Conservation (phyloP, 2,113 vertebrate species). For the Rhabdornis inornatus region DNA sequence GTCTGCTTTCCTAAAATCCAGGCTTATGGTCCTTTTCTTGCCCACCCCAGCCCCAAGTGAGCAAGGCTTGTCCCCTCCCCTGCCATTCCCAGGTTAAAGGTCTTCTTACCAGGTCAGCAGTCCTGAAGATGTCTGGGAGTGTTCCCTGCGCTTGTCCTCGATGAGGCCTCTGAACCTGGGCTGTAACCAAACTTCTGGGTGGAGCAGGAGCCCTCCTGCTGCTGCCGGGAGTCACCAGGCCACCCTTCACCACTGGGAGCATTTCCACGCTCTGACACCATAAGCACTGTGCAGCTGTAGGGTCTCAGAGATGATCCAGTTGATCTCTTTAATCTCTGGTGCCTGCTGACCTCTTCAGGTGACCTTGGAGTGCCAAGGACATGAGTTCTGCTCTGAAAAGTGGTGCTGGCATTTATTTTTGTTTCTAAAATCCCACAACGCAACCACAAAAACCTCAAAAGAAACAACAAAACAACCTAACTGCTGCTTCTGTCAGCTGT, state of each 20-base stretch:
- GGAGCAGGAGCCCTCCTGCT: background rate
- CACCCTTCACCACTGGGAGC: background rate
- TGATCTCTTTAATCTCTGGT: background rate
- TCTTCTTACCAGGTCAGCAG: background rate
- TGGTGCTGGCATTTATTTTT: background rate
- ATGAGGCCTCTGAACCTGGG: background rate
- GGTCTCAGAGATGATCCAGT: background rate
- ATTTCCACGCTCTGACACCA: fast-evolving
- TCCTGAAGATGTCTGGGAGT: background rate
- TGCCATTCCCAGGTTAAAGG: background rate
- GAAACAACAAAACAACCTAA: background rate
- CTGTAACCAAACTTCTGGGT: background rate
- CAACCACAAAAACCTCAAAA: background rate
- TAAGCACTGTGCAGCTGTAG: background rate
- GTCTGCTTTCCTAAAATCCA: background rate
- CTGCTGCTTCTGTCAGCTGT: background rate
- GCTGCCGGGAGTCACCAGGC: background rate
- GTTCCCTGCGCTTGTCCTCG: fast-evolving
- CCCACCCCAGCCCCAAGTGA: background rate
- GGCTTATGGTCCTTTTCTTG: background rate
- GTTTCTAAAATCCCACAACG: background rate
- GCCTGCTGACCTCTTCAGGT: background rate
- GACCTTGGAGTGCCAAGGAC: background rate
- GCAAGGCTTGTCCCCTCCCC: background rate
- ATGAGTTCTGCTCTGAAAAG: fast-evolving